Conservation (phyloP, 2,113 vertebrate species). For the Triplophysa rosa region DNA sequence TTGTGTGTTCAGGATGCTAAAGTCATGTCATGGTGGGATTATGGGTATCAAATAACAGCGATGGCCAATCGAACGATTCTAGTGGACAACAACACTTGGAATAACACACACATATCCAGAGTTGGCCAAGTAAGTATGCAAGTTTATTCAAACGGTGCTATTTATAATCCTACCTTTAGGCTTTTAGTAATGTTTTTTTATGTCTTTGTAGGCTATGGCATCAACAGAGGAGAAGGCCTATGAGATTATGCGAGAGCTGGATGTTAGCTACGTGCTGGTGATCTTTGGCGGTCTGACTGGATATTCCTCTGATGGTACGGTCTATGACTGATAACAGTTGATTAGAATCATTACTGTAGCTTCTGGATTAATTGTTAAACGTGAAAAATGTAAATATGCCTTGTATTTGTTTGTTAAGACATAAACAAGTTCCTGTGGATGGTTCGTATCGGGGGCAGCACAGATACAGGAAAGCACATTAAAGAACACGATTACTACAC, state of each 20-base stretch:
- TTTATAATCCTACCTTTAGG: background rate
- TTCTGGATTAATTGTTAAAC: too few relatives aligned
- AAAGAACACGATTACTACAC: conserved; percentile 99
- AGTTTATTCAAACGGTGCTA: background rate
- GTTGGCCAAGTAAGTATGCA: conserved; percentile 87
- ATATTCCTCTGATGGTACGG: conserved; percentile 92
- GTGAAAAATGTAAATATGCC: background rate
- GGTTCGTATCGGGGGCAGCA: conserved; percentile 98
- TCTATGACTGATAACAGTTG: background rate
- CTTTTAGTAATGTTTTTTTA: too few relatives aligned
- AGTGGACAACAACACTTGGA: conserved; percentile 99
- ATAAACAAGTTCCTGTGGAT: conserved; percentile 99
- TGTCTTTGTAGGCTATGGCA: conserved; percentile 86
- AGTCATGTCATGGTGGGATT: conserved; percentile 99
- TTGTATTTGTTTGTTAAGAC: conserved; percentile 68
- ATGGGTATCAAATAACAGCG: conserved; percentile 96
- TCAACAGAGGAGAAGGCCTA: conserved; percentile 96
- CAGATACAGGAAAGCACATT: conserved; percentile 94
- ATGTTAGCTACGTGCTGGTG: conserved; percentile 96
- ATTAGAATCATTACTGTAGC: background rate
- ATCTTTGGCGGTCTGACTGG: conserved; percentile 97
- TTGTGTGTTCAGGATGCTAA: conserved; percentile 84
- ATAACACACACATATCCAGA: conserved; percentile 97
- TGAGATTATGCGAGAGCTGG: conserved; percentile 97
- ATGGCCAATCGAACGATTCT: conserved; percentile 98